Evolutionary conservation across 2,888 invertebrate genomes (phyloP).

Genomic region (Drosophila kanekoi): DNA sequence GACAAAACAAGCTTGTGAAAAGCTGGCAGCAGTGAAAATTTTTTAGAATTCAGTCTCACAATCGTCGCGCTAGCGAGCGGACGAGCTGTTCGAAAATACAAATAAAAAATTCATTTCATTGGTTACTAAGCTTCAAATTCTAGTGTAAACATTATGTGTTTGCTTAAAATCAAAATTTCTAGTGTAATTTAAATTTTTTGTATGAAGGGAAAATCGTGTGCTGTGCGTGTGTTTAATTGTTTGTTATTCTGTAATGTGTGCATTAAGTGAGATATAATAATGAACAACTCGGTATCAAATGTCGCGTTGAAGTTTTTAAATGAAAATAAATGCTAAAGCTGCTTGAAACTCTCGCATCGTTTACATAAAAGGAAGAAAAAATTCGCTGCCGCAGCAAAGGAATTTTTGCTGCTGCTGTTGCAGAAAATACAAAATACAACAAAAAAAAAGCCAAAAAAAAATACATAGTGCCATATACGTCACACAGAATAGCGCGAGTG

Average conservation of each 20-base stretch:
- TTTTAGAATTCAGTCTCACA: constrained; percentile 67
- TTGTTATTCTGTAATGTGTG: constrained; percentile 18
- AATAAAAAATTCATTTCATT: constrained; percentile 21
- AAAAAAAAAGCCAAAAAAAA: constrained; percentile 34
- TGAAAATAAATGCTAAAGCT: constrained; percentile 29
- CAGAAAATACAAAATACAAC: constrained; percentile 53
- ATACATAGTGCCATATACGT: constrained; percentile 68
- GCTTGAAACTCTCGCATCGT: constrained; percentile 33
- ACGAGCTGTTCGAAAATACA: constrained; percentile 51
- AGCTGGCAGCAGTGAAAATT: constrained; percentile 51
- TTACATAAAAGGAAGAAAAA: constrained; percentile 54
- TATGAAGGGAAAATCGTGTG: constrained; percentile 17
- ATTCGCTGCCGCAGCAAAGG: constrained; percentile 50
- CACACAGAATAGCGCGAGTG: constrained; percentile 65
- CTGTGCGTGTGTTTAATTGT: constrained; percentile 28
- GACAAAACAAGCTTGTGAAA: constrained; percentile 52
- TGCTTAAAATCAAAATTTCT: constrained; percentile 48
- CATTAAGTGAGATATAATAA: constrained; percentile 20
- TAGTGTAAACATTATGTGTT: constrained; percentile 67
- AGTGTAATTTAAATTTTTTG: constrained; percentile 52
- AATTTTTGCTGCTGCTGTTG: constrained; percentile 65
- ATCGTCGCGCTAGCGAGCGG: constrained; percentile 75
- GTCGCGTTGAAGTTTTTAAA: constrained; percentile 12
- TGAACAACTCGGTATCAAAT: constrained; percentile 6
- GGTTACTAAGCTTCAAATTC: constrained; percentile 48